Conservation (phyloP, 2,888 invertebrate species). For the Drosophila anomalipes region DNA sequence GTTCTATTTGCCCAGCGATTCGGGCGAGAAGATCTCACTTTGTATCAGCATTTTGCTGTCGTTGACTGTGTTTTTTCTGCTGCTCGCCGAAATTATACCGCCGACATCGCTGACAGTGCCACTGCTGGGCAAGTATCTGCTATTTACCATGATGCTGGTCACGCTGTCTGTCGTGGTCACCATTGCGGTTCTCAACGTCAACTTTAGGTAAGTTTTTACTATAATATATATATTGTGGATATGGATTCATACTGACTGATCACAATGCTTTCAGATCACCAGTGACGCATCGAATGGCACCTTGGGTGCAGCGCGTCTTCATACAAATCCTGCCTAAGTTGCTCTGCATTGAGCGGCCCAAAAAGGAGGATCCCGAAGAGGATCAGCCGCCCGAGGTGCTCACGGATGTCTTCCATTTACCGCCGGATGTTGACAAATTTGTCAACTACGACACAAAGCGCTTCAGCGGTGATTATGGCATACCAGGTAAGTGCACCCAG, state of each 20-base stretch:
- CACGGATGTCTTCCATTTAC: conserved; percentile 91
- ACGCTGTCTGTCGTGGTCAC: conserved; percentile 97
- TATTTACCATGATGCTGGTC: conserved; percentile 97
- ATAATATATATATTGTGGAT: background rate
- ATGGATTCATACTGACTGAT: background rate
- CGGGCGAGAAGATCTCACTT: conserved; percentile 98
- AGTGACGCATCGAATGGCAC: conserved; percentile 96
- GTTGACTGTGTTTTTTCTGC: conserved; percentile 96
- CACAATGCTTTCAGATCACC: conserved; percentile 88
- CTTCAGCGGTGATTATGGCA: conserved; percentile 90
- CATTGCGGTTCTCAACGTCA: conserved; percentile 96
- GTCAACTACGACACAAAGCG: conserved; percentile 88
- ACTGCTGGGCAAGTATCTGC: conserved; percentile 94
- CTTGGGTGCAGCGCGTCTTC: conserved; percentile 95
- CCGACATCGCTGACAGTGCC: conserved; percentile 97
- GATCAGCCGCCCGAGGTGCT: conserved; percentile 89
- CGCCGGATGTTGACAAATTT: conserved; percentile 88
- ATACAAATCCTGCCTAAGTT: conserved; percentile 94
- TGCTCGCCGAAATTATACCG: conserved; percentile 97
- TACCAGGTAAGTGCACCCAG: conserved; percentile 86
- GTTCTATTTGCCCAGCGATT: conserved; percentile 98
- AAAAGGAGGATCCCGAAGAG: conserved; percentile 90
- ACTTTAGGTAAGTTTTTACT: conserved; percentile 88
- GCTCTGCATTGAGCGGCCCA: conserved; percentile 94
- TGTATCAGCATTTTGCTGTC: conserved; percentile 97